A percentile compares a stretch with the other conserved stretches of the same genome.
phyloP scores from a whole-genome alignment of 92 coral and sea anemone species.

The Epizoanthus illoricatus region DNA sequence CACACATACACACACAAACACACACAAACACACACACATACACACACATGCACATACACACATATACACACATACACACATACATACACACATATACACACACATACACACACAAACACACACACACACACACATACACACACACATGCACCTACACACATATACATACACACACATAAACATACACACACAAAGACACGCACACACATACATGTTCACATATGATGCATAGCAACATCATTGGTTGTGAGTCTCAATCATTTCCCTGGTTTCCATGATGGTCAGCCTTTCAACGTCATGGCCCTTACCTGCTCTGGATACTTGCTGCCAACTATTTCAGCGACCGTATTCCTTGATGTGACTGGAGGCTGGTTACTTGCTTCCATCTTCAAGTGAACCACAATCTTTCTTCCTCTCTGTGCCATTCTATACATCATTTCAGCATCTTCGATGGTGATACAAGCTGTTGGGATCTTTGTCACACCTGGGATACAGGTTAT shows the following conservation, averaged over 20 bases:
- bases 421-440: slow-evolving; percentile 98
- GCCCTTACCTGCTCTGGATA: slow-evolving; percentile 87
- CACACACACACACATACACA: too few relatives aligned
- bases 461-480: slow-evolving; percentile 90
- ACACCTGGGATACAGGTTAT: slow-evolving; percentile 49
- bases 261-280: background rate
- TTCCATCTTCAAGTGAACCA: slow-evolving; percentile 79
- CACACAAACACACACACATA: too few relatives aligned
- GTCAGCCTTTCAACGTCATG: background rate
- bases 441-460: slow-evolving; percentile 96
- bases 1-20: too few relatives aligned
- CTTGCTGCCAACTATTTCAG: slow-evolving; percentile 84
- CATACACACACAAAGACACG: too few relatives aligned
- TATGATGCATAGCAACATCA: too few relatives aligned
- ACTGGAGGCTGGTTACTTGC: slow-evolving; percentile 67
- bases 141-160: too few relatives aligned
- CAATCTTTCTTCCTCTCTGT: slow-evolving; percentile 81
- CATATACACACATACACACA: too few relatives aligned
- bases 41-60: too few relatives aligned
- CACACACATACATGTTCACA: too few relatives aligned
- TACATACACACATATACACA: too few relatives aligned
- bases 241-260: background rate
- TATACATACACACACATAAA: too few relatives aligned
- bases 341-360: slow-evolving; percentile 88
- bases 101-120: too few relatives aligned